A percentile compares a stretch with the other conserved stretches of the same genome.
These are phyloP conservation scores for Loxodonta africana DNA, from an alignment of 2,113 vertebrate species.

Conservation along the genomic window DNA sequence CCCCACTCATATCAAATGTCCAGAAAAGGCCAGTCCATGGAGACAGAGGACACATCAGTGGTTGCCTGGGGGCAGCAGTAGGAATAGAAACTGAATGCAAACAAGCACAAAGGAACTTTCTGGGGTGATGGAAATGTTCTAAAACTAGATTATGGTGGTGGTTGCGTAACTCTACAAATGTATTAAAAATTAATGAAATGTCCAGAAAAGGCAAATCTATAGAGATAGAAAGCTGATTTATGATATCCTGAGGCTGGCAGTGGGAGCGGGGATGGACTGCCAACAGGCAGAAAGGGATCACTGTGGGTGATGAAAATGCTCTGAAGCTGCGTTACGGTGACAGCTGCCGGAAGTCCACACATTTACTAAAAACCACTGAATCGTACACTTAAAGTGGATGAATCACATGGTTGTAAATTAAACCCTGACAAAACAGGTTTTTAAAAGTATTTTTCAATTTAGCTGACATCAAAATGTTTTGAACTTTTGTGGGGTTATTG, in stretches of 20 bases:
- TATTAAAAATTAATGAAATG: neutral
- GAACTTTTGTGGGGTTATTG: neutral
- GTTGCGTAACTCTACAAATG: neutral
- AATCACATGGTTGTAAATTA: neutral
- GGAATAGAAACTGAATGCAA: neutral
- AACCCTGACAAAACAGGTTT: neutral
- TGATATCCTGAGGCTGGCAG: neutral
- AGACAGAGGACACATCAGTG: neutral
- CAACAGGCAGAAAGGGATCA: neutral
- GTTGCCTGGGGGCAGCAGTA: neutral
- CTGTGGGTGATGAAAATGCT: neutral
- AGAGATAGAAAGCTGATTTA: neutral
- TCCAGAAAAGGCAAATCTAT: neutral
- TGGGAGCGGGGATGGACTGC: neutral
- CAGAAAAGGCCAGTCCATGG: neutral
- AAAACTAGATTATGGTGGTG: neutral
- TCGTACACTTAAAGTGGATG: neutral
- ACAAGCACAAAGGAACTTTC: neutral
- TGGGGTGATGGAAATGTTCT: neutral
- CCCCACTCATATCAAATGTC: neutral
- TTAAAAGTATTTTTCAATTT: conserved; percentile 1
- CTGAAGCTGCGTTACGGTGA: neutral
- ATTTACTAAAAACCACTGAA: neutral
- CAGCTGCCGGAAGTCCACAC: neutral
- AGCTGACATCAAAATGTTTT: neutral